phyloP scores from a whole-genome alignment of 2,888 invertebrate genomes.

The Tetranychus truncatus region DNA sequence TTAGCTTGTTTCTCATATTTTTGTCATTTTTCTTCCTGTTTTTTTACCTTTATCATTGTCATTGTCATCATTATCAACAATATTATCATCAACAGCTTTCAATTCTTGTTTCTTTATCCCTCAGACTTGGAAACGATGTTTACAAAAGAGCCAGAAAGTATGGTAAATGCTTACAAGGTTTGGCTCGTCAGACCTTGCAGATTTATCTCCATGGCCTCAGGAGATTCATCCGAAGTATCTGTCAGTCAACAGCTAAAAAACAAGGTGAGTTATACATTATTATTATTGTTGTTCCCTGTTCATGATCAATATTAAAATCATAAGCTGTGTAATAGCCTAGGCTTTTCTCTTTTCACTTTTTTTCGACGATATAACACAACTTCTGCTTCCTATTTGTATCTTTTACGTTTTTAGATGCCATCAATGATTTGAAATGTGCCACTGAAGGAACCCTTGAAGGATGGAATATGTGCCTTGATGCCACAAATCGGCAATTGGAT shows the following conservation, averaged over 20 bases:
- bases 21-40: not conserved
- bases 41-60: not conserved
- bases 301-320: slow-evolving; percentile 5
- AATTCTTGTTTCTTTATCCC: not conserved
- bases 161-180: not conserved
- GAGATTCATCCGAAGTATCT: slow-evolving; percentile 6
- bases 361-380: not conserved
- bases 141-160: not conserved
- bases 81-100: too few relatives aligned
- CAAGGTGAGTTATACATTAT: not conserved
- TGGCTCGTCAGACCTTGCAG: not conserved
- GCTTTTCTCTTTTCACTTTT: not conserved
- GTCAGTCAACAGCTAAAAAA: not conserved
- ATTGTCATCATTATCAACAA: not conserved
- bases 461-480: not conserved
- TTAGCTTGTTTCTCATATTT: not conserved
- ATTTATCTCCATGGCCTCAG: not conserved
- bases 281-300: not conserved
- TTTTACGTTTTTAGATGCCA: not conserved
- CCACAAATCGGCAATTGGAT: not conserved
- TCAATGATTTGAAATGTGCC: not conserved
- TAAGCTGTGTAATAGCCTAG: not conserved
- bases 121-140: not conserved
- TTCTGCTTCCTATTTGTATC: not conserved
- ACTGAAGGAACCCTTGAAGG: not conserved